Conservation (phyloP, 2,113 vertebrate species). For the Malurus elegans region DNA sequence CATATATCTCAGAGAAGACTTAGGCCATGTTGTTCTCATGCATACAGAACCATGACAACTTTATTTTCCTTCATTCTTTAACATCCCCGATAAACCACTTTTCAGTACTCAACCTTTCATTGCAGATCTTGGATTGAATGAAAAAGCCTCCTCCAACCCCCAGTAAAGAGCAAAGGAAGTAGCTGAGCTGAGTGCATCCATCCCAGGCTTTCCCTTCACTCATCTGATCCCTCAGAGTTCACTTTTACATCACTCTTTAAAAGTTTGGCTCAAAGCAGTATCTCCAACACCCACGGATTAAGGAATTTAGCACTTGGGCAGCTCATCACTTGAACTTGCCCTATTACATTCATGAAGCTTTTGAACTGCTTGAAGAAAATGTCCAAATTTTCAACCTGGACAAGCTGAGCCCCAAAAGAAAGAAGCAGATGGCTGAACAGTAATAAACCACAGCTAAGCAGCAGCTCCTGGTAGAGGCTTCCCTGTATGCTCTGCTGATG, state of each 20-base stretch:
- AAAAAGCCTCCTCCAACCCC: not conserved
- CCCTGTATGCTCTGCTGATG: not conserved
- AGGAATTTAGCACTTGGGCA: not conserved
- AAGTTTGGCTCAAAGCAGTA: not conserved
- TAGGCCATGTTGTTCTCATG: not conserved
- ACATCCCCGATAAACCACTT: not conserved
- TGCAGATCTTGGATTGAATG: not conserved
- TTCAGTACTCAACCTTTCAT: not conserved
- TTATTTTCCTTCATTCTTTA: not conserved
- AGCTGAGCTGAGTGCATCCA: not conserved
- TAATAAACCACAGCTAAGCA: not conserved
- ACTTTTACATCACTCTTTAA: not conserved
- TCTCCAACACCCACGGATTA: not conserved
- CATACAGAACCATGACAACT: rapidly evolving
- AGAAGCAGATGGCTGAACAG: not conserved
- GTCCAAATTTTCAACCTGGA: not conserved
- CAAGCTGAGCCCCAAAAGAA: not conserved
- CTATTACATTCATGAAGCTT: not conserved
- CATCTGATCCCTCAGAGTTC: not conserved
- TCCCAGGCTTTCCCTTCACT: not conserved
- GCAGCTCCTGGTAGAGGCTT: not conserved
- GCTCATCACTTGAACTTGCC: not conserved
- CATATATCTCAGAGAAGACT: not conserved
- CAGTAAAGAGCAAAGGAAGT: not conserved
- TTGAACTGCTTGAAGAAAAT: not conserved